Evolutionary conservation across 2,888 invertebrate species (phyloP).

Genomic region (Dicycla oo): DNA sequence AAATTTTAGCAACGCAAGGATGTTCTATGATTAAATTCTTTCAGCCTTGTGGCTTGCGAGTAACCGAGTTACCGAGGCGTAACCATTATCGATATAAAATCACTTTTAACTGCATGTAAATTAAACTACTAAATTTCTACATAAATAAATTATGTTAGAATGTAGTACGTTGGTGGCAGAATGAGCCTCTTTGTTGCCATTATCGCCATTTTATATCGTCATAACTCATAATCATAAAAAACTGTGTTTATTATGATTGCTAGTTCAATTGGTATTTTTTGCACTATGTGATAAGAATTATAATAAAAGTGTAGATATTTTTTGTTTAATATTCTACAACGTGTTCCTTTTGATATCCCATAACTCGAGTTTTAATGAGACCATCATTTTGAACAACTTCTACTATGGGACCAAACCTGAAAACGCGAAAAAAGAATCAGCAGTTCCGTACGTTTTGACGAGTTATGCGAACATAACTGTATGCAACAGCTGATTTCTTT

Average conservation of each 20-base stretch:
- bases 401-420: no score
- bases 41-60: conserved; percentile 59
- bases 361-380: no score
- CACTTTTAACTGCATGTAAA: background rate
- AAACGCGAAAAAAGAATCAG: no score
- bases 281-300: conserved; percentile 35
- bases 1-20: conserved; percentile 52
- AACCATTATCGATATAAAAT: conserved; percentile 47
- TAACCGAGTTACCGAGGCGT: conserved; percentile 63
- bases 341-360: no score
- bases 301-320: background rate
- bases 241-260: conserved; percentile 48
- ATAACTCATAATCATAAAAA: conserved; percentile 34
- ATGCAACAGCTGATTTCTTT: no score
- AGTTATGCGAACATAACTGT: no score
- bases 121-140: conserved; percentile 5
- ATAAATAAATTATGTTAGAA: background rate
- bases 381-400: no score
- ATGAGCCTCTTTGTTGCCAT: conserved; percentile 31
- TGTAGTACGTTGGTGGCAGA: background rate
- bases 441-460: no score
- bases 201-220: conserved; percentile 44
- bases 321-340: no score
- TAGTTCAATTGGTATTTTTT: conserved; percentile 25
- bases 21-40: conserved; percentile 45